phyloP scores from a whole-genome alignment of 2,888 invertebrate species.

The Drosophila monieri region DNA sequence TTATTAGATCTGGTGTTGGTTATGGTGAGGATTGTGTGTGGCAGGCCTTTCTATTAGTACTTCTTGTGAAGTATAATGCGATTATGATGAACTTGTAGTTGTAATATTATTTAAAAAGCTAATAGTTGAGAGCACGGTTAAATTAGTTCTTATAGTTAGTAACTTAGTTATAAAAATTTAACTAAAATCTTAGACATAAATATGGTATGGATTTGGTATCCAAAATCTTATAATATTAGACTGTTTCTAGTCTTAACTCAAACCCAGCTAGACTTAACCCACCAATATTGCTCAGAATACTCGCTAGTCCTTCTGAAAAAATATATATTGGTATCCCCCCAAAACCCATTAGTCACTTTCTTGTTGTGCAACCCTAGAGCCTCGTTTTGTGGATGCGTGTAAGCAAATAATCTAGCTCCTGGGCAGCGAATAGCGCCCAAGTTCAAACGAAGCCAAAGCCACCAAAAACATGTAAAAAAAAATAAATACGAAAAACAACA shows the following conservation, averaged over 20 bases:
- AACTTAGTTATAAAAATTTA: no score
- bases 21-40: not conserved
- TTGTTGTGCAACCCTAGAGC: constrained; percentile 29
- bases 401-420: constrained; percentile 71
- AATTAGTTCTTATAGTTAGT: no score
- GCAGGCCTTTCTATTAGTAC: no score
- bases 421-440: constrained; percentile 44
- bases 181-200: no score
- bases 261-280: no score
- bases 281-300: not conserved
- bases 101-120: no score
- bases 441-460: constrained; percentile 73
- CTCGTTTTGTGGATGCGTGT: constrained; percentile 60
- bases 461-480: constrained; percentile 60
- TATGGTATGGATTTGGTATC: no score
- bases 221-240: no score
- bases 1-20: not conserved
- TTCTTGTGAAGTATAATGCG: no score
- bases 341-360: not conserved
- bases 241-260: no score
- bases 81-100: no score
- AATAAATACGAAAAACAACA: constrained; percentile 7
- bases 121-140: no score
- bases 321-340: not conserved
- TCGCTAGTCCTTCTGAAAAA: not conserved